These are phyloP conservation scores for Macroglossus sobrinus DNA, from an alignment of 2,113 vertebrate genomes.

Conservation along the genomic window DNA sequence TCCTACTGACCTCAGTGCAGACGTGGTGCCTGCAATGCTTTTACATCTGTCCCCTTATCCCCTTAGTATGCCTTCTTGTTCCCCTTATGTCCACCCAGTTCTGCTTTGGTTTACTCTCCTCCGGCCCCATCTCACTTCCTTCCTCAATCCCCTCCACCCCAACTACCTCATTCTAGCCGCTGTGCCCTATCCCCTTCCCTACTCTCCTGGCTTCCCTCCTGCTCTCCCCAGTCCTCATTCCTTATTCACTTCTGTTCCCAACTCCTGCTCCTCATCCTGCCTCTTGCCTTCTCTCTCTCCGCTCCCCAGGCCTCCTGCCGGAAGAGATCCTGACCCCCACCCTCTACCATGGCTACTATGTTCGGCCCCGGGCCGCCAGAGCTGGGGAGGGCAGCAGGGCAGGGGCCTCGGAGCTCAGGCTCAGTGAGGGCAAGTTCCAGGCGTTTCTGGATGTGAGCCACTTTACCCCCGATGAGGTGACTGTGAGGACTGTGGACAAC, in stretches of 20 bases:
- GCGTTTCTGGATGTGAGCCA: conserved; percentile 90
- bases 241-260: background rate
- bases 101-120: no score
- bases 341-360: conserved; percentile 92
- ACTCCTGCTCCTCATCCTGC: background rate
- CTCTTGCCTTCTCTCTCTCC: background rate
- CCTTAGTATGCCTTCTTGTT: background rate
- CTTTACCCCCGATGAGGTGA: conserved; percentile 88
- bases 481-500: conserved; percentile 90
- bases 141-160: background rate
- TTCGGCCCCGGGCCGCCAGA: conserved; percentile 82
- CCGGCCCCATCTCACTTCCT: background rate
- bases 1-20: background rate
- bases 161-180: no score
- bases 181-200: background rate
- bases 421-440: conserved; percentile 87
- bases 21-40: background rate
- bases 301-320: conserved; percentile 82
- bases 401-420: conserved; percentile 86
- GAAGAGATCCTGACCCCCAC: conserved; percentile 87
- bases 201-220: background rate
- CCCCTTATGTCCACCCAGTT: background rate
- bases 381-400: conserved; percentile 83
- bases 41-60: background rate
- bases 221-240: background rate